phyloP scores from a whole-genome alignment of 2,888 invertebrate species.

The Eristalis tenax region DNA sequence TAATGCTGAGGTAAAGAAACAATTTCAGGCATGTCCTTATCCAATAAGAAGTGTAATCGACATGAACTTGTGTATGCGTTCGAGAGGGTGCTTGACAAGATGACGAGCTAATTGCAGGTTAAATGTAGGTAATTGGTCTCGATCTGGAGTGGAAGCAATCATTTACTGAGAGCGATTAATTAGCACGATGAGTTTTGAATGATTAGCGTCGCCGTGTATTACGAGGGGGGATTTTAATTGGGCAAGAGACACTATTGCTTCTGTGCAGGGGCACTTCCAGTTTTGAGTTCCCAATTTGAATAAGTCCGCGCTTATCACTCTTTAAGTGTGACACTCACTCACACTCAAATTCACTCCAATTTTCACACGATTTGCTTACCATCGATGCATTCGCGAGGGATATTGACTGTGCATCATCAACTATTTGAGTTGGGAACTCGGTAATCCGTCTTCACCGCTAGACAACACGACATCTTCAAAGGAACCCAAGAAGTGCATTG shows the following conservation, averaged over 20 bases:
- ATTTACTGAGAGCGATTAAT: background rate
- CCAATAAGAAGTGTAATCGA: background rate
- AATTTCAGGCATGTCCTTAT: no score
- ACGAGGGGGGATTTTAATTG: background rate
- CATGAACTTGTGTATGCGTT: background rate
- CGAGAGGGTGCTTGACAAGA: background rate
- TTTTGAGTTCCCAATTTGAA: no score
- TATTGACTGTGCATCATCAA: no score
- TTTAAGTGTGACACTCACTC: no score
- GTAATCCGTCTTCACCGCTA: constrained; percentile 2
- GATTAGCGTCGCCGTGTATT: background rate
- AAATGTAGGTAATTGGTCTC: background rate
- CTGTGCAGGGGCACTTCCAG: background rate
- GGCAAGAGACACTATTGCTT: background rate
- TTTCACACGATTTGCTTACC: no score
- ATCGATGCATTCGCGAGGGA: no score
- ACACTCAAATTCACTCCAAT: no score
- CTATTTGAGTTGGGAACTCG: background rate
- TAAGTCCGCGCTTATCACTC: no score
- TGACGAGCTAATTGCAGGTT: background rate
- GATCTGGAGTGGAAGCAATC: background rate
- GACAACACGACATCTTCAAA: background rate
- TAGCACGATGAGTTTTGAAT: background rate
- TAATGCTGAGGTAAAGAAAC: no score
- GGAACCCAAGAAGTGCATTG: constrained; percentile 19